Percentiles rank a stretch among this genome's conserved stretches.
Conservation (phyloP, 2,113 vertebrate genomes). For the Ceyx margarethae region DNA sequence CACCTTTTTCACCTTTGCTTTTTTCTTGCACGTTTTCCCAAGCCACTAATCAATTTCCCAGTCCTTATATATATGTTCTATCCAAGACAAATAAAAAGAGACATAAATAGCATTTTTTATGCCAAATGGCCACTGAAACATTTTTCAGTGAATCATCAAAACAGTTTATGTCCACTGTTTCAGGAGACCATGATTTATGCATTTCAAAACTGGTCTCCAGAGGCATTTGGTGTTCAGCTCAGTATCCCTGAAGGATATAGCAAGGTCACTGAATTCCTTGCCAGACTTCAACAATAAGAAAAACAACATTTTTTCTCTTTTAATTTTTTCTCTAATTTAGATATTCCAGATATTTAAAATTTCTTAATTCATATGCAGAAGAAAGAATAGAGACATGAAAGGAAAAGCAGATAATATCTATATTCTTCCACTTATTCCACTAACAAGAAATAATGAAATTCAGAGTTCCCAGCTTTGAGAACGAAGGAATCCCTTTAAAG, state of each 20-base stretch:
- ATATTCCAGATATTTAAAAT: background rate
- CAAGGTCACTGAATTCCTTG: no score
- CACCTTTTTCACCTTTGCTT: background rate
- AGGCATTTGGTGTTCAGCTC: no score
- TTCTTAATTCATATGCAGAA: background rate
- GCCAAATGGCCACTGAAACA: background rate
- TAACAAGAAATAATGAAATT: background rate
- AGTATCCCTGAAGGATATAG: no score
- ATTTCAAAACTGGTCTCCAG: no score
- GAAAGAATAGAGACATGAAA: background rate
- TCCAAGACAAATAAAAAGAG: slow-evolving; percentile 28
- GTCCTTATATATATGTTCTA: background rate
- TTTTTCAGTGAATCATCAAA: slow-evolving; percentile 15
- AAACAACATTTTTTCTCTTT: no score
- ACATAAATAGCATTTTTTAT: background rate
- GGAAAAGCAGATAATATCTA: background rate
- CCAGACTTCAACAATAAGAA: no score
- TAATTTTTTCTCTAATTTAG: background rate
- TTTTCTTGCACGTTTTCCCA: slow-evolving; percentile 23
- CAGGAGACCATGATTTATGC: no score
- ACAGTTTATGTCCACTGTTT: background rate
- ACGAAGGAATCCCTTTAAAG: background rate
- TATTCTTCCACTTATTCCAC: background rate
- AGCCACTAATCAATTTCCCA: slow-evolving; percentile 18
- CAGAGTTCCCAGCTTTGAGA: background rate